These are phyloP conservation scores for Leptobrachium leishanense DNA, from an alignment of 2,113 vertebrate genomes.

Conservation along the genomic window DNA sequence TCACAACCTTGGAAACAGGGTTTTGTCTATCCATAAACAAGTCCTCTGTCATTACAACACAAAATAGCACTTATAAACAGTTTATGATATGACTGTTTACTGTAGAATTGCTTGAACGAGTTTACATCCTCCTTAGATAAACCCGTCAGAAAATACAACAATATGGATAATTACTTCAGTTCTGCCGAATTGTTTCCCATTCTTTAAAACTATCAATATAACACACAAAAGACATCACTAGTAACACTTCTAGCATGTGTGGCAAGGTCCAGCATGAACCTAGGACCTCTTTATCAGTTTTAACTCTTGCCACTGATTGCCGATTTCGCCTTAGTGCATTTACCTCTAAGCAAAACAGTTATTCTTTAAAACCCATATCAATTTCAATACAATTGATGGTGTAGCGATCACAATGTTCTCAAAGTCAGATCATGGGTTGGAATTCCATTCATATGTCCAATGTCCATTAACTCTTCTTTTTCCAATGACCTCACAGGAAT, in stretches of 20 bases:
- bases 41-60: slow-evolving; percentile 59
- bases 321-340: background rate
- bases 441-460: no score
- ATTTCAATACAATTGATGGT: no score
- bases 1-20: slow-evolving; percentile 52
- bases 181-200: slow-evolving; percentile 72
- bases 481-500: no score
- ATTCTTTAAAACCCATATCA: no score
- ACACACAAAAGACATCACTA: slow-evolving; percentile 69
- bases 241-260: slow-evolving; percentile 65
- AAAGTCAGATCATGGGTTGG: no score
- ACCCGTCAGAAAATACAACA: slow-evolving; percentile 50
- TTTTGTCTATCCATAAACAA: slow-evolving; percentile 67
- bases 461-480: no score
- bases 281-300: background rate
- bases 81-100: slow-evolving; percentile 64
- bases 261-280: slow-evolving; percentile 42
- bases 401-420: no score
- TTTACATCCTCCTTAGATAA: slow-evolving; percentile 29
- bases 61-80: slow-evolving; percentile 60
- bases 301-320: background rate
- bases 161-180: slow-evolving; percentile 47
- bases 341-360: background rate
- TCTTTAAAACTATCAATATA: slow-evolving; percentile 71
- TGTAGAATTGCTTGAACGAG: slow-evolving; percentile 58